These are phyloP conservation scores for Enteromius unitaeniatus DNA, from an alignment of 2,797 vertebrate genomes.

Conservation along the genomic window DNA sequence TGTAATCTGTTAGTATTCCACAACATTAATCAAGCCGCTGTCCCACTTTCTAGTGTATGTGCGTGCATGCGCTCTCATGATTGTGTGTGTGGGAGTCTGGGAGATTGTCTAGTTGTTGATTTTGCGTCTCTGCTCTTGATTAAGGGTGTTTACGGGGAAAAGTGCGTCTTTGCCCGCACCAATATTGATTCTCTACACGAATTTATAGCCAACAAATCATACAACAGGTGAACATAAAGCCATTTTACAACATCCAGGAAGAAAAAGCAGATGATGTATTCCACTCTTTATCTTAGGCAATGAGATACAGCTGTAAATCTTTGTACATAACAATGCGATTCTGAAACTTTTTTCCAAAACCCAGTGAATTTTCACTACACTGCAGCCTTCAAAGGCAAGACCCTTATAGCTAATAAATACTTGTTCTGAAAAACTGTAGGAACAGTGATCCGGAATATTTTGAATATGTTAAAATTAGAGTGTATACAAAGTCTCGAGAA, in stretches of 20 bases:
- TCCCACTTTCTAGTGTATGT: conserved; percentile 50
- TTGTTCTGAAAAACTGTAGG: neutral
- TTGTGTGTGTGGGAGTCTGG: conserved; percentile 23
- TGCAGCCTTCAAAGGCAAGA: neutral
- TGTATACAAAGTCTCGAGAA: too few species aligned
- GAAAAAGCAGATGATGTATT: conserved; percentile 25
- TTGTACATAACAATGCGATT: conserved; percentile 19
- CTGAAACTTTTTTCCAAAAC: neutral
- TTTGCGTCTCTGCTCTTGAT: conserved; percentile 35
- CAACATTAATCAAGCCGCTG: conserved; percentile 61
- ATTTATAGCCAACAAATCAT: conserved; percentile 36
- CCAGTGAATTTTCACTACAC: neutral
- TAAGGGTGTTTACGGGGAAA: conserved; percentile 40
- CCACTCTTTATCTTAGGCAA: conserved; percentile 11
- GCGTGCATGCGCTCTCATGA: conserved; percentile 4
- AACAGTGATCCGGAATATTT: neutral
- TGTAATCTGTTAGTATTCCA: conserved; percentile 56
- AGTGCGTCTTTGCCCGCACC: conserved; percentile 3
- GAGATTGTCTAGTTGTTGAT: conserved; percentile 33
- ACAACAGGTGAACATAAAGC: conserved; percentile 43
- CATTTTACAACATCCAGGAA: conserved; percentile 28
- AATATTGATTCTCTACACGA: conserved; percentile 29
- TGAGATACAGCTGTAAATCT: conserved; percentile 12
- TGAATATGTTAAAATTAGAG: too few species aligned
- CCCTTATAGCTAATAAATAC: neutral